Evolutionary conservation across 2,888 invertebrate species (phyloP), one percentile per base, ranked within the genome.

Genomic region (Vanessa cardui): DNA sequence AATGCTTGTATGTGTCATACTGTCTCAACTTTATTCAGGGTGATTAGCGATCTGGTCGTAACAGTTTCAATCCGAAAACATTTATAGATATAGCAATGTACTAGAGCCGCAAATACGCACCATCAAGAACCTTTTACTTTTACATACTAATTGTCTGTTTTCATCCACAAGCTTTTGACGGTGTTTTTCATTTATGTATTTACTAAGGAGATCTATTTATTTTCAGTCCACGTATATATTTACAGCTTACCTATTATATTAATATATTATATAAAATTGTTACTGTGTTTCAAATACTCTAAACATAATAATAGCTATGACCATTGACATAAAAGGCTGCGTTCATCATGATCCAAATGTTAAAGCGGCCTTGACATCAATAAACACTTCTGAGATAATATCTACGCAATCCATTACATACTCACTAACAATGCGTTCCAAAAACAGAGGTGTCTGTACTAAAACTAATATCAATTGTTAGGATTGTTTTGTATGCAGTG

Each of bases 361-460:
- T 88, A 84, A 75, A 60, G 77, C 73, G 82, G 78, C 92, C 92
- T 90, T 92, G 90, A 87, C 92, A 90, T 77, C 79, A 83, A 86
- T 90, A 78, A 79, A 75, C 78, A 77, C 77, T 82, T 80, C 82
- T 82, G 76, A 87, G 89, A 89, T 89, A 87, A 76, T 58, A 73
- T 78, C 76, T 71, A 91, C 92, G 81, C 85, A 80, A 86, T 84
- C 83, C 85, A 85, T 86, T 88, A 84, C 79, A 82, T 79, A 76
- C 79, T 78, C 79, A 79, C 81, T 81, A 87, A 89, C 89, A 89
- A 88, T 87, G 77, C 83, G 73, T 70, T 64, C 78, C 73, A 83
- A 83, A 83, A 82, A 84, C 83, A 63, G 49, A 56, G 18, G 39
- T 39, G 56, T 39, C 56, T 16, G 33, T 18, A 56, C 56, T 16